Conservation (phyloP, 2,888 invertebrate species). For the Lasius fuliginosus region DNA sequence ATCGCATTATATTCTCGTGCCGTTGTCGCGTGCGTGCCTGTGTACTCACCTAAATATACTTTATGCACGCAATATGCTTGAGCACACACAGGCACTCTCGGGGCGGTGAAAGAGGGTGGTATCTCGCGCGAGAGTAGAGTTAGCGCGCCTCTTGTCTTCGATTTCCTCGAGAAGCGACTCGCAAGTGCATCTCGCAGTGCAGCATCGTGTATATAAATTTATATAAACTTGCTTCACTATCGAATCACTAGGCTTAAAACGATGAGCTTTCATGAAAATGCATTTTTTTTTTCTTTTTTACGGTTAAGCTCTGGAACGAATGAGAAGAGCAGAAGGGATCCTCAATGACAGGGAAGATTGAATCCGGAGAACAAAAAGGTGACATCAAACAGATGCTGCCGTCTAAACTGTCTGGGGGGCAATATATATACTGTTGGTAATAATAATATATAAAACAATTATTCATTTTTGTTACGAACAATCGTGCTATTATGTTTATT, state of each 20-base stretch:
- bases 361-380: constrained; percentile 27
- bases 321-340: constrained; percentile 41
- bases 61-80: constrained; percentile 66
- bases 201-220: constrained; percentile 56
- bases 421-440: not conserved
- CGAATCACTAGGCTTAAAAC: constrained; percentile 71
- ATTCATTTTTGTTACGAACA: not conserved
- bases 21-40: constrained; percentile 39
- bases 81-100: constrained; percentile 55
- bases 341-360: constrained; percentile 49
- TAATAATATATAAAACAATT: not conserved
- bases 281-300: constrained; percentile 62
- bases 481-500: not conserved
- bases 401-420: not conserved
- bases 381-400: not conserved
- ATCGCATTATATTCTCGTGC: constrained; percentile 40
- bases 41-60: constrained; percentile 67
- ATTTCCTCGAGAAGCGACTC: constrained; percentile 60
- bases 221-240: constrained; percentile 67
- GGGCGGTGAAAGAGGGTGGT: constrained; percentile 2
- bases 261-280: constrained; percentile 65
- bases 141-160: constrained; percentile 64
- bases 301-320: constrained; percentile 50
- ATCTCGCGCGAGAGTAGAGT: constrained; percentile 33
- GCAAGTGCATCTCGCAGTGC: constrained; percentile 38